Evolutionary conservation across 2,113 vertebrate genomes (phyloP).

Genomic region (Stercorarius parasiticus): DNA sequence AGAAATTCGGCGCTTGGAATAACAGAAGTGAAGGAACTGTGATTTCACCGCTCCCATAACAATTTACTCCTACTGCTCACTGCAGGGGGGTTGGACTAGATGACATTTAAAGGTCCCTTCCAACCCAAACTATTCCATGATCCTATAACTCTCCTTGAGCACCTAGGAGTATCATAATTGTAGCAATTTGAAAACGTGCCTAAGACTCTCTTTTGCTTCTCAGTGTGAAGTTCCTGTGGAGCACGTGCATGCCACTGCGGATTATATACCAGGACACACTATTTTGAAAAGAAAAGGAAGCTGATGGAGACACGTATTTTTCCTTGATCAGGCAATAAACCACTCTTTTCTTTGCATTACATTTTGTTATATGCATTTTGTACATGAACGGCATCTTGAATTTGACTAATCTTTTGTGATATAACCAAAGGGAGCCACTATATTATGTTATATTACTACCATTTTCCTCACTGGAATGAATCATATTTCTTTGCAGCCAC

Average conservation of each 20-base stretch:
- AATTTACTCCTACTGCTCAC: background rate
- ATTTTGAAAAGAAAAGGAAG: background rate
- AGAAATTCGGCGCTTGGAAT: background rate
- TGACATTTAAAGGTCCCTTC: background rate
- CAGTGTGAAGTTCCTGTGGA: background rate
- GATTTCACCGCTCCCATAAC: background rate
- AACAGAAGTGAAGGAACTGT: background rate
- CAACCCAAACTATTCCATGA: background rate
- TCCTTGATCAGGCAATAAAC: background rate
- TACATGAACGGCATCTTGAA: background rate
- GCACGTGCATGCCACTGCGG: fast-evolving
- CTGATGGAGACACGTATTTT: background rate
- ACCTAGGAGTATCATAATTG: background rate
- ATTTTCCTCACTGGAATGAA: background rate
- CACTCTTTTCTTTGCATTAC: background rate
- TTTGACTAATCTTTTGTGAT: background rate
- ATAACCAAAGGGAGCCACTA: background rate
- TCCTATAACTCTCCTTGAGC: background rate
- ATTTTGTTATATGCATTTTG: background rate
- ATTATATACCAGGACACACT: background rate
- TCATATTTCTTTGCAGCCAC: background rate
- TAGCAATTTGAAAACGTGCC: background rate
- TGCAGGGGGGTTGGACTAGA: background rate
- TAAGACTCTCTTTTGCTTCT: background rate
- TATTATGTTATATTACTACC: background rate